Conservation (phyloP, 2,888 invertebrate genomes). For the Tryphoninae sp. region DNA sequence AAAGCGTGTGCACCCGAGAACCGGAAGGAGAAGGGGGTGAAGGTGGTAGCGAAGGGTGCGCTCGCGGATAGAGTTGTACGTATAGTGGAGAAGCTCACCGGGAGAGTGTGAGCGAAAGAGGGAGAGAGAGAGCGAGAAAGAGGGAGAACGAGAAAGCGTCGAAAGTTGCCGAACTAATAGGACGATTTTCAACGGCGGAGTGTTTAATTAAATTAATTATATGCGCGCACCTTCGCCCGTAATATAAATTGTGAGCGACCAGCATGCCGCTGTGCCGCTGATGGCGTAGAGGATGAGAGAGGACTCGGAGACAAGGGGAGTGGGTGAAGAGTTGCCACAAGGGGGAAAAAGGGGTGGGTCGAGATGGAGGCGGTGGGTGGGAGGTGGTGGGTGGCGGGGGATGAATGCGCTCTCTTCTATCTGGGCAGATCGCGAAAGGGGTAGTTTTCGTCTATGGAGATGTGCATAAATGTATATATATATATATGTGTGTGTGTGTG, state of each 20-base stretch:
- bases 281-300: conserved; percentile 35
- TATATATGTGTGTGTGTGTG: neutral
- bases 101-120: conserved; percentile 51
- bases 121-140: conserved; percentile 40
- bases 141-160: conserved; percentile 63
- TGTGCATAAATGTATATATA: conserved; percentile 6
- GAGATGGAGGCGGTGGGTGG: conserved; percentile 50
- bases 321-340: conserved; percentile 23
- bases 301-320: conserved; percentile 4
- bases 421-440: conserved; percentile 56
- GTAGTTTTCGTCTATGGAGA: conserved; percentile 21
- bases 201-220: conserved; percentile 82
- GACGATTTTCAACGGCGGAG: conserved; percentile 77
- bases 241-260: conserved; percentile 79
- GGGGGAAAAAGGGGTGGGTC: conserved; percentile 32
- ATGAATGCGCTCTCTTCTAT: conserved; percentile 36
- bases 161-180: conserved; percentile 77
- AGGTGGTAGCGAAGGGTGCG: conserved; percentile 37
- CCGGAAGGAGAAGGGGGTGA: conserved; percentile 11
- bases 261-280: conserved; percentile 50
- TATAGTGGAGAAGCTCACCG: conserved; percentile 24
- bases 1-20: conserved; percentile 19
- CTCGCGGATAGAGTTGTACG: conserved; percentile 40
- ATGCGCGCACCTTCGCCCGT: conserved; percentile 79
- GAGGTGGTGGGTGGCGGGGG: conserved; percentile 47